Percentiles rank a stretch among this genome's conserved stretches.
Evolutionary conservation across 2,888 invertebrate species (phyloP).

Genomic region (Sicus ferrugineus): DNA sequence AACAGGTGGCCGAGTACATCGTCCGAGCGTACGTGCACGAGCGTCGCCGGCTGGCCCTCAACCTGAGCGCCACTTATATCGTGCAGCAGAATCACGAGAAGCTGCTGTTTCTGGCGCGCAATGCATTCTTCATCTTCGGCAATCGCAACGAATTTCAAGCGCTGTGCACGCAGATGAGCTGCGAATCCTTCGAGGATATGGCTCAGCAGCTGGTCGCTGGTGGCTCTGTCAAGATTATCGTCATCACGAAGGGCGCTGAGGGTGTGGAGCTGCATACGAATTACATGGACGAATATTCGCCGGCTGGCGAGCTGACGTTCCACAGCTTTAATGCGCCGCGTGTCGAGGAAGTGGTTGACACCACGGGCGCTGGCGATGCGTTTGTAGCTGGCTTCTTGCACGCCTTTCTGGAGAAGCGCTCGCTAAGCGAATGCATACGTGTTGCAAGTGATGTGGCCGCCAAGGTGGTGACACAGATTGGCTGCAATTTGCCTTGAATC

Average conservation of each 20-base stretch:
- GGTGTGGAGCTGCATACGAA: constrained; percentile 66
- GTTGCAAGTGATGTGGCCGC: constrained; percentile 64
- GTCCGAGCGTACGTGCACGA: constrained; percentile 61
- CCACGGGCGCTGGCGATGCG: constrained; percentile 71
- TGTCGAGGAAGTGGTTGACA: constrained; percentile 66
- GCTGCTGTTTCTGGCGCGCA: constrained; percentile 64
- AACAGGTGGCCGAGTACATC: constrained; percentile 64
- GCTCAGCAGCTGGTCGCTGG: constrained; percentile 44
- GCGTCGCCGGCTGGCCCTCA: constrained; percentile 65
- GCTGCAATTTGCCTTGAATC: constrained; percentile 65
- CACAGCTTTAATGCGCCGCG: constrained; percentile 60
- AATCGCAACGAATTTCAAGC: constrained; percentile 68
- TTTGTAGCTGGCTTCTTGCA: constrained; percentile 70
- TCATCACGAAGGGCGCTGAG: constrained; percentile 72
- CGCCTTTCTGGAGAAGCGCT: constrained; percentile 63
- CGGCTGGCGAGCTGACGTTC: constrained; percentile 44
- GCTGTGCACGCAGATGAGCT: constrained; percentile 57
- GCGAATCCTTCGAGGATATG: constrained; percentile 46
- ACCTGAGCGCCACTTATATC: constrained; percentile 69
- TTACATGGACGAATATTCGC: constrained; percentile 49
- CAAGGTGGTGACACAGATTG: constrained; percentile 66
- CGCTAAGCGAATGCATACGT: constrained; percentile 64
- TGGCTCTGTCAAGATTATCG: constrained; percentile 62
- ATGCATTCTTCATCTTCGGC: constrained; percentile 68
- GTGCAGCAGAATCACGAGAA: constrained; percentile 61